Conservation (phyloP, 2,888 invertebrate species). For the Steinernema hermaphroditum region DNA sequence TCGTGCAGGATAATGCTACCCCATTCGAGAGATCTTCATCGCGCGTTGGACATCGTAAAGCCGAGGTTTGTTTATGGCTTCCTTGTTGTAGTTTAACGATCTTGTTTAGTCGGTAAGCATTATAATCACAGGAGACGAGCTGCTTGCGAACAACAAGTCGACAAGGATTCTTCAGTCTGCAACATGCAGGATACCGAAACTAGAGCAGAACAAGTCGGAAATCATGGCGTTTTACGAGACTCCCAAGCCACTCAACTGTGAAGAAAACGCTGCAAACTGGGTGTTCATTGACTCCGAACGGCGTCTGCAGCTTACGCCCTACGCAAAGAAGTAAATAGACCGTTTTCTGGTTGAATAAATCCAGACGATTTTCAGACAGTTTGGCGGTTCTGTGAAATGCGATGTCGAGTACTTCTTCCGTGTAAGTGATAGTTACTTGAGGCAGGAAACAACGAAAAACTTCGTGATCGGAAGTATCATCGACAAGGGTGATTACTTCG, state of each 20-base stretch:
- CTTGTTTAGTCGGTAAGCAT: conserved; percentile 1
- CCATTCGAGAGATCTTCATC: neutral
- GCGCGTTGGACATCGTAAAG: neutral
- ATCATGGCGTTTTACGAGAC: conserved; percentile 54
- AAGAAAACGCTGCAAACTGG: conserved; percentile 49
- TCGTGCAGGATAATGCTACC: neutral
- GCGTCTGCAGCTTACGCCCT: conserved; percentile 45
- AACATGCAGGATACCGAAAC: conserved; percentile 59
- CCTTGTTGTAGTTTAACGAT: neutral
- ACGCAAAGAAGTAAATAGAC: conserved; percentile 37
- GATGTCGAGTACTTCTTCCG: conserved; percentile 40
- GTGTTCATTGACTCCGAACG: conserved; percentile 52
- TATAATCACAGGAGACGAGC: neutral
- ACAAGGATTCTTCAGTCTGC: conserved; percentile 13
- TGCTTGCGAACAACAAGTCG: neutral
- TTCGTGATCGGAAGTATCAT: conserved; percentile 41
- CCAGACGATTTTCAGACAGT: neutral
- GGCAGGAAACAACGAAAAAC: conserved; percentile 31
- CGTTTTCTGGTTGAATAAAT: neutral
- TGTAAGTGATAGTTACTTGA: conserved; percentile 37
- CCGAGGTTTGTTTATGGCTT: neutral
- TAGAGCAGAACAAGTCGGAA: conserved; percentile 58
- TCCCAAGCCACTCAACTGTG: conserved; percentile 51
- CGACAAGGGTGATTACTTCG: conserved; percentile 40
- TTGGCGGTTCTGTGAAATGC: conserved; percentile 33